These are phyloP conservation scores for Macrotrachela quadricornifera DNA, from an alignment of 1,140 invertebrate species.

Conservation along the genomic window DNA sequence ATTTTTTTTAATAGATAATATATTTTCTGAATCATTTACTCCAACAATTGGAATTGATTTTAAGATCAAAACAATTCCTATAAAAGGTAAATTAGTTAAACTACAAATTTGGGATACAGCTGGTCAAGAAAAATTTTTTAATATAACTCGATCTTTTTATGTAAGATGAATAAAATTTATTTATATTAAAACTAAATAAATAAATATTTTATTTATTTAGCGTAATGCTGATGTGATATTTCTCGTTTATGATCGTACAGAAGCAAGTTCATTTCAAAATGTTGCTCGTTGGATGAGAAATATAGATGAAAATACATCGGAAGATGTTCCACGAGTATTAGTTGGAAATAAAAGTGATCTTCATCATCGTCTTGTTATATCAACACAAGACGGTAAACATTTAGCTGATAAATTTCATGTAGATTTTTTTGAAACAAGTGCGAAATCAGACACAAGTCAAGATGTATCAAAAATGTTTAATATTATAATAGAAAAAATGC, in stretches of 20 bases:
- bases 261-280: not conserved
- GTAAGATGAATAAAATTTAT: slow-evolving; percentile 19
- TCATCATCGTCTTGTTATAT: not conserved
- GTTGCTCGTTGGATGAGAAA: not conserved
- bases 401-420: not conserved
- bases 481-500: not conserved
- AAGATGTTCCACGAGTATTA: not conserved
- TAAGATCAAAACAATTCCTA: not conserved
- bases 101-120: not conserved
- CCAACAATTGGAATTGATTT: not conserved
- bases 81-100: not conserved
- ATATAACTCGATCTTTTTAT: not conserved
- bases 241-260: not conserved
- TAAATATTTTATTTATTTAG: not conserved
- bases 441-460: not conserved
- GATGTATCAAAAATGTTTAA: not conserved
- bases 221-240: not conserved
- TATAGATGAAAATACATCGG: not conserved
- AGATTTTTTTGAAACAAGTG: not conserved
- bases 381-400: not conserved
- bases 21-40: slow-evolving; percentile 16
- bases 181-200: not conserved
- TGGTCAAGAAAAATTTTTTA: not conserved
- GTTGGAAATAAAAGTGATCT: not conserved
- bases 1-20: slow-evolving; percentile 42